Conservation (phyloP, 2,797 vertebrate genomes). For the Antennarius maculatus region DNA sequence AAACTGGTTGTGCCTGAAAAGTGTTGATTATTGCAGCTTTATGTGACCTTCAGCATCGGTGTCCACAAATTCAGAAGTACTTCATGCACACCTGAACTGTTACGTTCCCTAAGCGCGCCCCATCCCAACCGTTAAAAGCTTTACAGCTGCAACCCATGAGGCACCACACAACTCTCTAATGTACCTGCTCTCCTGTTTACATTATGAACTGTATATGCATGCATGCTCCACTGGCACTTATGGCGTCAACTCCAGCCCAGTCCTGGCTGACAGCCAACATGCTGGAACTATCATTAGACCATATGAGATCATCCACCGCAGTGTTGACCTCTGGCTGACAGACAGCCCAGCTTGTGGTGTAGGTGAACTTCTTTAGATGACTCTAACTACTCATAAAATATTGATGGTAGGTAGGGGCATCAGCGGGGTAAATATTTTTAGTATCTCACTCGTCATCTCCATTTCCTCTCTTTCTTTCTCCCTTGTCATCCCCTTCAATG, state of each 20-base stretch:
- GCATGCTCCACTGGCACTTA: constrained; percentile 49
- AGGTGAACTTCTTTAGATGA: constrained; percentile 70
- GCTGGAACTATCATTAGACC: constrained; percentile 60
- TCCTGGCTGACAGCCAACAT: constrained; percentile 55
- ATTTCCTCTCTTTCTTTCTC: constrained; percentile 39
- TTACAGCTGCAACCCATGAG: constrained; percentile 15
- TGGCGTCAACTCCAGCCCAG: constrained; percentile 26
- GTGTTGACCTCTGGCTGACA: constrained; percentile 77
- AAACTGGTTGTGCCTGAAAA: neutral
- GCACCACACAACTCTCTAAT: constrained; percentile 6
- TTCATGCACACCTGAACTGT: neutral
- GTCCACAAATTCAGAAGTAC: neutral
- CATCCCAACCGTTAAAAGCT: constrained; percentile 6
- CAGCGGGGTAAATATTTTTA: constrained; percentile 75
- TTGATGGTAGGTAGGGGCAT: constrained; percentile 64
- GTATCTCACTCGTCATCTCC: constrained; percentile 66
- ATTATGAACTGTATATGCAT: constrained; percentile 40
- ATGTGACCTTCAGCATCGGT: neutral
- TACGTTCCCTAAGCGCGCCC: neutral
- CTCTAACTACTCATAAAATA: constrained; percentile 70
- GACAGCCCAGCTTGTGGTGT: constrained; percentile 57
- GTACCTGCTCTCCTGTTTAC: constrained; percentile 46
- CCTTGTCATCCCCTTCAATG: constrained; percentile 62
- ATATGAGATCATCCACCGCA: constrained; percentile 74
- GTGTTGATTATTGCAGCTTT: neutral